A percentile compares a stretch with the other conserved stretches of the same genome.
Conservation (phyloP, 2,113 vertebrate genomes). For the Erythrocercus mccallii region DNA sequence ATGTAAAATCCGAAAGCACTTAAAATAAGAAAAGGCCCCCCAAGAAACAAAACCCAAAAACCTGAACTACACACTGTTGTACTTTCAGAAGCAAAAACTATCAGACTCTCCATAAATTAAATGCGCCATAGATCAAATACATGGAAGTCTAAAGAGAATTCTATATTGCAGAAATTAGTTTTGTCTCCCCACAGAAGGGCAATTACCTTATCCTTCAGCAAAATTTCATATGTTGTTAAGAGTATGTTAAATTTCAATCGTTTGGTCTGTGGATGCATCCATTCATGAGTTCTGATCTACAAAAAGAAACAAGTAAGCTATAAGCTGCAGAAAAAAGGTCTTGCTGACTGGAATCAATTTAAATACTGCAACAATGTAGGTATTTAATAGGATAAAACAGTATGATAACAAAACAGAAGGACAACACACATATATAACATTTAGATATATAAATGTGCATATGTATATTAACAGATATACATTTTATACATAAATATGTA, state of each 20-base stretch:
- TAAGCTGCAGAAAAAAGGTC: not conserved
- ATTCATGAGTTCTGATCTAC: conserved; percentile 97
- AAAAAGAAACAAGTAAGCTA: not conserved
- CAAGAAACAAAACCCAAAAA: not conserved
- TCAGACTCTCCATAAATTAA: not conserved
- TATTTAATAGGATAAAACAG: not conserved
- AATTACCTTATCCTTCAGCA: conserved; percentile 95
- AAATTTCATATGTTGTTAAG: conserved; percentile 95
- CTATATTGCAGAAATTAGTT: not conserved
- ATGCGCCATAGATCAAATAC: not conserved
- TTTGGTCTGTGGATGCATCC: conserved; percentile 95
- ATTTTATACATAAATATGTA: not conserved
- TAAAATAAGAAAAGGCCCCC: not conserved
- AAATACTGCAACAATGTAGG: not conserved
- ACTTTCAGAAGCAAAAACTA: not conserved
- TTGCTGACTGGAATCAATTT: not conserved
- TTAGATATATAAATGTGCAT: too few species aligned
- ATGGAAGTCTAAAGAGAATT: not conserved
- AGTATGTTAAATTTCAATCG: conserved; percentile 95
- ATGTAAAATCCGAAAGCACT: not conserved
- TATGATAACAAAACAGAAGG: not conserved
- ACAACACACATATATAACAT: not conserved
- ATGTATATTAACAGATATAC: not conserved
- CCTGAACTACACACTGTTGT: fast-evolving
- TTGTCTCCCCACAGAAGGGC: not conserved